Percentiles rank a stretch among this genome's conserved stretches.
phyloP scores from a whole-genome alignment of 2,888 invertebrate species.

The Cephonodes hylas region DNA sequence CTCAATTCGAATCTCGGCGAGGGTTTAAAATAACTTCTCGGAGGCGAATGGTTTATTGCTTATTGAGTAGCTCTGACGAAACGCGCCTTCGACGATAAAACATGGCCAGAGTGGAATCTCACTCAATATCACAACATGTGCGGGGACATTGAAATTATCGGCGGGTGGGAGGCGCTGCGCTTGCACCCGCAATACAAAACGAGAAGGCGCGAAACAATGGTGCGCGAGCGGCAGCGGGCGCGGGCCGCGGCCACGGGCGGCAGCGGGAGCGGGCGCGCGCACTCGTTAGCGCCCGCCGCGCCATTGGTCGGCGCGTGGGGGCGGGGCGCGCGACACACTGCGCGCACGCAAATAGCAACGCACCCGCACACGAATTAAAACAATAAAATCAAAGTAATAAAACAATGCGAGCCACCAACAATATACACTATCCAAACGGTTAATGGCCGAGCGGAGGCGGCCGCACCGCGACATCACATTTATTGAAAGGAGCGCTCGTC shows the following conservation, averaged over 20 bases:
- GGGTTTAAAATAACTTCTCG: conserved; percentile 77
- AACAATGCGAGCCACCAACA: conserved; percentile 74
- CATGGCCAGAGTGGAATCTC: conserved; percentile 73
- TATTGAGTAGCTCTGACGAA: conserved; percentile 78
- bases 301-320: conserved; percentile 68
- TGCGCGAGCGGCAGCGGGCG: conserved; percentile 39
- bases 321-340: conserved; percentile 74
- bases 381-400: conserved; percentile 80
- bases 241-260: conserved; percentile 17
- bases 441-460: conserved; percentile 76
- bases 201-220: conserved; percentile 30
- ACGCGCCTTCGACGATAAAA: conserved; percentile 73
- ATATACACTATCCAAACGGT: conserved; percentile 71
- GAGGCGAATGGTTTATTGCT: conserved; percentile 80
- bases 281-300: conserved; percentile 54
- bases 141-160: conserved; percentile 78
- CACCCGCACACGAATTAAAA: conserved; percentile 80
- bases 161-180: conserved; percentile 69
- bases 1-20: conserved; percentile 62
- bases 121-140: conserved; percentile 76
- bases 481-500: conserved; percentile 57
- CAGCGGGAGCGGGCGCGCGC: conserved; percentile 49
- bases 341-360: conserved; percentile 81
- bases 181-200: conserved; percentile 12
- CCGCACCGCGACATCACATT: conserved; percentile 53